These are phyloP conservation scores for Lasioglossum marginatum DNA, from an alignment of 2,888 invertebrate species.

Conservation along the genomic window DNA sequence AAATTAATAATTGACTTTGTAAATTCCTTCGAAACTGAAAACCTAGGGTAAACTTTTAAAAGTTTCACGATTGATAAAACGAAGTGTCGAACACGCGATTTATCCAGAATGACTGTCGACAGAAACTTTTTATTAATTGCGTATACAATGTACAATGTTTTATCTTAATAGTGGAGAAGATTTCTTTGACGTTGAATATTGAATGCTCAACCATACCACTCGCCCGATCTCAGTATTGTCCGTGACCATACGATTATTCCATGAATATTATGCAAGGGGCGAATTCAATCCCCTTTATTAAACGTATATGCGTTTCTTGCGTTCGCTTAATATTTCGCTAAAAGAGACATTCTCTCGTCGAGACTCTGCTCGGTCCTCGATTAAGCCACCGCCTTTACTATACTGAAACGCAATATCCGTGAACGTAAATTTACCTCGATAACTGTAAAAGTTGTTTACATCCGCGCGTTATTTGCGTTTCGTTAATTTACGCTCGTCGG, in stretches of 20 bases:
- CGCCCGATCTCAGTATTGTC: background rate
- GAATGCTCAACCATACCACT: background rate
- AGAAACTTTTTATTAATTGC: background rate
- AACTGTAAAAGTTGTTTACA: constrained; percentile 38
- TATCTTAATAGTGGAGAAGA: background rate
- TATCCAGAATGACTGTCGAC: background rate
- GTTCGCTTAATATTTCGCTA: background rate
- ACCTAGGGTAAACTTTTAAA: no score
- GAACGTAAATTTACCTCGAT: constrained; percentile 15
- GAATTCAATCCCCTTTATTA: background rate
- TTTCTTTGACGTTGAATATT: background rate
- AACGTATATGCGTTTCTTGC: background rate
- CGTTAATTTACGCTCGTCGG: constrained; percentile 39
- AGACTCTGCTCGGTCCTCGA: background rate
- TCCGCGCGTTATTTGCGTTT: constrained; percentile 42
- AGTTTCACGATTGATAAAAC: no score
- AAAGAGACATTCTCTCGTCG: background rate
- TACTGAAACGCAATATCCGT: background rate
- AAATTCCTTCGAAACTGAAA: no score
- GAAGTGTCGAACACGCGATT: background rate
- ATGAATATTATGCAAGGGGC: background rate
- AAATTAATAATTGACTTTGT: no score
- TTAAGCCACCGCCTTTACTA: background rate
- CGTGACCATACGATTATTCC: background rate
- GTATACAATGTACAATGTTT: background rate